Evolutionary conservation across 2,888 invertebrate genomes (phyloP), one percentile per base, ranked within the genome.

Genomic region (Orthosia incerta): DNA sequence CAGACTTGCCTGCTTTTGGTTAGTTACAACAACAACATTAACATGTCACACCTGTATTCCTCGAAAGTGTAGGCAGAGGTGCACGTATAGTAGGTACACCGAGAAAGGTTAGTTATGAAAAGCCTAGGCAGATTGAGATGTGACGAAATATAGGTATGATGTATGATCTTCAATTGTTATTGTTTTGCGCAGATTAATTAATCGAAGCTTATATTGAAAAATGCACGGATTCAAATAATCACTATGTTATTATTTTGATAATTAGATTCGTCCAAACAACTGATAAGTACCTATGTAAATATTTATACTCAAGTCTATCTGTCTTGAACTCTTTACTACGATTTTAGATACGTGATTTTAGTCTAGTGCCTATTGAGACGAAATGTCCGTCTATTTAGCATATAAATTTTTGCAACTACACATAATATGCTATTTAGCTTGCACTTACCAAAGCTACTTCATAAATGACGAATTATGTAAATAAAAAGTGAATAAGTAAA

Each of bases 181-280:
- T 62, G 11, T 7, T 59, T 15, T 70, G n/a, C 13, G 23, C 9
- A 26, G 45, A 50, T 60, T 50, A 53, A 39, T 48, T 50, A 50
- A 50, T 55, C 11, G 20, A 46, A 31, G 45, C 2, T 53, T 59
- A 18, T 48, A 56, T 51, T 59, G 11, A 64, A 65, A 46, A 60
- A 60, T 20, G 0, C 23, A 59, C 16, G 1, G 4, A 15, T 71
- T 23, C 50, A 56, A 31, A 1, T 5, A 51, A 60, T 60, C 3
- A 13, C 12, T n/a, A 3, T 69, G 23, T 66, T 70, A 63, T 81
- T 66, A 53, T 57, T 81, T 51, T 55, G 62, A 79, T 82, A 82
- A 76, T n/a, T 26, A 26, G 2, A 53, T 76, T 61, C 26, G 20
- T 23, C 11, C 46, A 63, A 70, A 63, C 18, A 50, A 56, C n/a